Evolutionary conservation across 1,140 invertebrate genomes (phyloP), one percentile per base, ranked within the genome.

Genomic region (Aradophagus sp.): DNA sequence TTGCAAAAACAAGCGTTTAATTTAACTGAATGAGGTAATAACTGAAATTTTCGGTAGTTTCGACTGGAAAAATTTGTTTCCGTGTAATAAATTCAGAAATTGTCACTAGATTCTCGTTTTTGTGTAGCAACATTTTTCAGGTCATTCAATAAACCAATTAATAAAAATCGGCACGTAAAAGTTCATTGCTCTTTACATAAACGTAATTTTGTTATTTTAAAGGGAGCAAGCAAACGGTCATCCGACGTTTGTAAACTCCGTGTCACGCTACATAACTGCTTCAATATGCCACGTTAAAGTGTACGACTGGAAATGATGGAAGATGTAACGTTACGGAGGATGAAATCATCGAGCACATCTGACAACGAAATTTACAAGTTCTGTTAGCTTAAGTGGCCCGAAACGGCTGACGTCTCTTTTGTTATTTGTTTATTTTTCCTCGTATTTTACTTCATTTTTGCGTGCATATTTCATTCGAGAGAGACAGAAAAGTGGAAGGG

Each of bases 221-320:
- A 71, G 65, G 45, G 53, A 71, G 52, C 20, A 26, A 63, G 53
- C 59, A 71, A 71, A 63, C 67, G 67, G 67, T n/a, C 38, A 59
- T 58, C 59, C 13, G 53, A 71, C 44, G 23, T 71, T 63, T 59
- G 67, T 41, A 71, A 63, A 71, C 67, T 65, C 11, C 29, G 35
- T 59, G 67, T 71, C 67, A 71, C 67, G 67, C 67, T 71, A 71
- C 13, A 36, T 53, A 63, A 71, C 59, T 71, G 53, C 67, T 52
- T 55, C 59, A 63, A 59, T 62, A 17, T 56, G 50, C 44, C 56
- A 52, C 29, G 17, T 42, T 38, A 20, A 52, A 52, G 23, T 29
- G 39, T 44, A 67, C 35, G 15, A 34, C 50, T 55, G 2, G 23
- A 36, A 50, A 69, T 56, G 27, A 50, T 50, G 32, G 14, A 45